Evolutionary conservation across 2,113 vertebrate genomes (phyloP).

Genomic region (Phyllopteryx taeniolatus): DNA sequence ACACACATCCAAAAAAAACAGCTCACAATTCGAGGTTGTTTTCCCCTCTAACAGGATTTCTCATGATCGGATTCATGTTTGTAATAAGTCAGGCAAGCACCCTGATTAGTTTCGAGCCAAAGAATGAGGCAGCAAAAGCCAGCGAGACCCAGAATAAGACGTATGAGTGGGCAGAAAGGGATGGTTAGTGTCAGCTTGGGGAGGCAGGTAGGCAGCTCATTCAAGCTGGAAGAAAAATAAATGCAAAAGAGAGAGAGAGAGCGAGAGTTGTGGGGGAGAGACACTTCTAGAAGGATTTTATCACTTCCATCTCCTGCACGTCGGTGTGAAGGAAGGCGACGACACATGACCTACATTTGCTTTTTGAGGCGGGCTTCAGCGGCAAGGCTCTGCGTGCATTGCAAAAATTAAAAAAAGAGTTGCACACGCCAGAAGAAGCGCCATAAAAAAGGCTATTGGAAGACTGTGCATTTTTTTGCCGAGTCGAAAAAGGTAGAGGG

Average conservation of each 20-base stretch:
- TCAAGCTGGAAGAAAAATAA: background rate
- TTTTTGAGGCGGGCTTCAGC: conserved; percentile 8
- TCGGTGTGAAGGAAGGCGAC: background rate
- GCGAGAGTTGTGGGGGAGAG: background rate
- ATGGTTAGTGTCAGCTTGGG: background rate
- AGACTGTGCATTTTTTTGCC: background rate
- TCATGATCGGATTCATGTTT: background rate
- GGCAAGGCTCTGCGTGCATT: background rate
- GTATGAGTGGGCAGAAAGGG: background rate
- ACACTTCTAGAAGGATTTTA: conserved; percentile 1
- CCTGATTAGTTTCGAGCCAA: background rate
- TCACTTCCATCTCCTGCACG: background rate
- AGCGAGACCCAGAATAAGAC: background rate
- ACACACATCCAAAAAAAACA: no score
- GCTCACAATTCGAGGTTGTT: background rate
- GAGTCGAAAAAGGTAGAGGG: background rate
- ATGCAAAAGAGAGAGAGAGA: background rate
- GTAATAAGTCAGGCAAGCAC: background rate
- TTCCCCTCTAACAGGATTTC: background rate
- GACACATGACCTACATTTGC: conserved; percentile 13
- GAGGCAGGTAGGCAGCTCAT: background rate
- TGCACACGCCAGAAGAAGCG: background rate
- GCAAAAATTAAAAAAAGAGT: background rate
- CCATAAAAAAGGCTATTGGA: background rate
- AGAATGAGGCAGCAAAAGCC: background rate